Evolutionary conservation across 2,888 invertebrate genomes (phyloP), one percentile per base, ranked within the genome.

Genomic region (Epinotia bilunana): DNA sequence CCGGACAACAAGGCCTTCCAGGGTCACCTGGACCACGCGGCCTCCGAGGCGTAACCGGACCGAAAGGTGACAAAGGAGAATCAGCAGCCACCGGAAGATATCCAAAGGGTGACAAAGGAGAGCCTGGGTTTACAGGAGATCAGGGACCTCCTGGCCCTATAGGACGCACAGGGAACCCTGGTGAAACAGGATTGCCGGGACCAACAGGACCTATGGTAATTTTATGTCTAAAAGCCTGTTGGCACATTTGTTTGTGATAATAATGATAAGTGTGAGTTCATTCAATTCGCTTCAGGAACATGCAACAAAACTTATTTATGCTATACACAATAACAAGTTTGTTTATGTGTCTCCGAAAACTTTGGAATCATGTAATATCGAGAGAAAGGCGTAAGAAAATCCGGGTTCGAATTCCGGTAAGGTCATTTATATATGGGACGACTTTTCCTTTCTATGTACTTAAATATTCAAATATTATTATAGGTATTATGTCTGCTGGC

Each of bases 91-190:
- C 95, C 53, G 96, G 96, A 76, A 93, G 95, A 28, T 95, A 95
- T 80, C 94, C 95, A 0, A 97, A 97, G 87, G 98, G 98, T 55
- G 96, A 97, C 86, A 98, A 98, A 84, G 98, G 98, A 86, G 98
- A 98, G 88, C 96, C 96, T 4, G 97, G 98, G 67, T 89, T 95
- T 57, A 96, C 96, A 82, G 98, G 98, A 61, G 95, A 95, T 67
- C 94, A 94, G 80, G 97, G 97, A 60, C 90, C 91, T 11, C 91
- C 94, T 12, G 97, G 97, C 16, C 90, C 95, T 57, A 95, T 95
- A 6, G 97, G 97, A 3, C 94, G 94, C 0, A 83, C 93, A 60
- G 97, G 97, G 53, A 93, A 91, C n/a, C 81, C 87, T 4, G 97
- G 97, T 13, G 84, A 91, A 23, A 79, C 87, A 46, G 97, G 97